Evolutionary conservation across 2,797 vertebrate species (phyloP).

Genomic region (Paedocypris micromegethes): DNA sequence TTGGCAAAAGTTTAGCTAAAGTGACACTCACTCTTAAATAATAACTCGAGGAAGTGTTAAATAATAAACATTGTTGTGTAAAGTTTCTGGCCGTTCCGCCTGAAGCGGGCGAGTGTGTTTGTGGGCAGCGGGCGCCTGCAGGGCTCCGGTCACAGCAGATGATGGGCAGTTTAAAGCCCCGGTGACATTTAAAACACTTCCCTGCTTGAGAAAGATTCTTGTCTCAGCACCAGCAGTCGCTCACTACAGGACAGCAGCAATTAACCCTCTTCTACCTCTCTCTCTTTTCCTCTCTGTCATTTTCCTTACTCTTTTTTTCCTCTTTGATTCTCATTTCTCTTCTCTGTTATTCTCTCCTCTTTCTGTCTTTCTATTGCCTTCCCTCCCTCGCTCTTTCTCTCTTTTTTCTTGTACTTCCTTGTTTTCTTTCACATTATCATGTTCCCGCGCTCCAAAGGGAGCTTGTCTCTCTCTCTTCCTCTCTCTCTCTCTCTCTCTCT

Average conservation of each 20-base stretch:
- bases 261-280: neutral
- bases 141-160: slow-evolving; percentile 3
- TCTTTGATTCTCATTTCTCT: neutral
- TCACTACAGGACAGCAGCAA: slow-evolving; percentile 9
- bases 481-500: neutral
- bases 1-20: too few relatives aligned
- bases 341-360: too few relatives aligned
- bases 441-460: too few relatives aligned
- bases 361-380: neutral
- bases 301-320: neutral
- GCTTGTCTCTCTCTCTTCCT: neutral
- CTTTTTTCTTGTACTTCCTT: neutral
- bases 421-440: neutral
- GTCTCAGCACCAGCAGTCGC: slow-evolving; percentile 13
- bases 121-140: slow-evolving; percentile 17
- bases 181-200: slow-evolving; percentile 39
- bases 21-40: too few relatives aligned
- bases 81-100: too few relatives aligned
- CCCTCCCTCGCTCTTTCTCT: neutral
- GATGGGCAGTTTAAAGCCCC: slow-evolving; percentile 19
- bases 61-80: too few relatives aligned
- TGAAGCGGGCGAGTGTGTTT: slow-evolving; percentile 3
- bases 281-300: neutral
- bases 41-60: too few relatives aligned
- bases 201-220: slow-evolving; percentile 31